These are phyloP conservation scores for Drosophila asahinai DNA, from an alignment of 1,140 invertebrate species.

Conservation along the genomic window DNA sequence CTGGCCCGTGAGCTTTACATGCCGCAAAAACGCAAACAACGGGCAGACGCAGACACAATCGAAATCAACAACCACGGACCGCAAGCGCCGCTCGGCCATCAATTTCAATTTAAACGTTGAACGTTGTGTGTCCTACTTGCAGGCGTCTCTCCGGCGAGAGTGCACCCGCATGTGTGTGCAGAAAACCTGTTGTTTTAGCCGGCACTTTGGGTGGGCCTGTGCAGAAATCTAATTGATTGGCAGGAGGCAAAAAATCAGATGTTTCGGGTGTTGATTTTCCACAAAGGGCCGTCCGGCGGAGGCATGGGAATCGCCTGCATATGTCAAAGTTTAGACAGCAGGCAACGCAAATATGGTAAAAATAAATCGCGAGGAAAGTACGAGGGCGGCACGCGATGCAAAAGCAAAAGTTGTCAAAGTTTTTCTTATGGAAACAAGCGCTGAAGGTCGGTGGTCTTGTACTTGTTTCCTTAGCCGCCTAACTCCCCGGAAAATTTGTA, in stretches of 20 bases:
- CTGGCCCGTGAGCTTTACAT: constrained; percentile 31
- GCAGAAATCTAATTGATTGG: constrained; percentile 78
- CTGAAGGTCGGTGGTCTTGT: constrained; percentile 67
- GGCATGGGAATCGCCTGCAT: constrained; percentile 49
- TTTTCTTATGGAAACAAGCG: constrained; percentile 12
- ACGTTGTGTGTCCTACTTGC: constrained; percentile 67
- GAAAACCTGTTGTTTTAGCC: constrained; percentile 62
- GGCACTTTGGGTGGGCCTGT: constrained; percentile 20
- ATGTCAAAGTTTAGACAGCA: constrained; percentile 79
- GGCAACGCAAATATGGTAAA: constrained; percentile 77
- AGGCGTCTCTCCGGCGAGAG: constrained; percentile 16
- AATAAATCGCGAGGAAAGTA: constrained; percentile 29
- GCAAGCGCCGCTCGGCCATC: constrained; percentile 65
- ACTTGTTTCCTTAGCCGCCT: constrained; percentile 42
- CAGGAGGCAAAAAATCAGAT: constrained; percentile 36
- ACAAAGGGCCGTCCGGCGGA: neutral
- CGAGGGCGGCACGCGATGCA: constrained; percentile 62
- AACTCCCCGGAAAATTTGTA: constrained; percentile 9
- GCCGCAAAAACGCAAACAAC: constrained; percentile 26
- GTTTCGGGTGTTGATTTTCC: constrained; percentile 61
- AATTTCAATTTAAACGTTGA: constrained; percentile 78
- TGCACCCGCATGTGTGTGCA: constrained; percentile 21
- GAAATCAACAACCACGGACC: constrained; percentile 56
- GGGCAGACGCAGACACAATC: constrained; percentile 35
- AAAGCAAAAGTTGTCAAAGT: constrained; percentile 20